A percentile compares a stretch with the other conserved stretches of the same genome.
phyloP scores from a whole-genome alignment of 1,140 invertebrate species.

The Diorhabda elongata region DNA sequence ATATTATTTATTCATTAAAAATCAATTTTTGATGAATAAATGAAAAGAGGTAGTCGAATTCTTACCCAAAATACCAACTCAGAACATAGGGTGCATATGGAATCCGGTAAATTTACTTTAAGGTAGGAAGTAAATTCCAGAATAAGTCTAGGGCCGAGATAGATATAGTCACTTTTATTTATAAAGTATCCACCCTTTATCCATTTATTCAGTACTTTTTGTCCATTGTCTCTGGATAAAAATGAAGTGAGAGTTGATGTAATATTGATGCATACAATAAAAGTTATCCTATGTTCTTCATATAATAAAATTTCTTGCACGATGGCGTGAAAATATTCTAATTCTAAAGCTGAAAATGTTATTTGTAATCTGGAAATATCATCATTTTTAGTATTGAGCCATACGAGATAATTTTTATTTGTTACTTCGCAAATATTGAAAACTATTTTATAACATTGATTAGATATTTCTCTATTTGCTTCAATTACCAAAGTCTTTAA shows the following conservation, averaged over 20 bases:
- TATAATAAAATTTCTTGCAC: constrained; percentile 34
- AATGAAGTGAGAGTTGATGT: constrained; percentile 30
- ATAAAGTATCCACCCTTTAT: constrained; percentile 33
- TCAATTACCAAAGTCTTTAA: constrained; percentile 29
- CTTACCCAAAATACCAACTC: constrained; percentile 36
- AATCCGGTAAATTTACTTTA: constrained; percentile 28
- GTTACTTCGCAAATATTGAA: constrained; percentile 36
- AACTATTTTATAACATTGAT: constrained; percentile 35
- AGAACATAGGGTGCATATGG: constrained; percentile 35
- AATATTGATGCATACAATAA: constrained; percentile 32
- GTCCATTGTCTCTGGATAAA: constrained; percentile 29
- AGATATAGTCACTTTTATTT: constrained; percentile 24
- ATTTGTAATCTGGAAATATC: constrained; percentile 30
- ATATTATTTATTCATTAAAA: no score
- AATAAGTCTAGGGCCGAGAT: constrained; percentile 34
- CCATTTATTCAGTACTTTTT: constrained; percentile 35
- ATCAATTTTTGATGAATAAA: not conserved
- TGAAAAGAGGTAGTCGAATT: not conserved
- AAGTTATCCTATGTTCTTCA: constrained; percentile 26
- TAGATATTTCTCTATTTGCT: constrained; percentile 34
- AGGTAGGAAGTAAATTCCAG: constrained; percentile 36
- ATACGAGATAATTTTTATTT: constrained; percentile 28
- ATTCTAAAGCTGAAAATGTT: constrained; percentile 30
- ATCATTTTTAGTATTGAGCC: constrained; percentile 37
- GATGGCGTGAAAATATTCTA: constrained; percentile 39